Evolutionary conservation across 2,113 vertebrate genomes (phyloP).

Genomic region (Lota lota): DNA sequence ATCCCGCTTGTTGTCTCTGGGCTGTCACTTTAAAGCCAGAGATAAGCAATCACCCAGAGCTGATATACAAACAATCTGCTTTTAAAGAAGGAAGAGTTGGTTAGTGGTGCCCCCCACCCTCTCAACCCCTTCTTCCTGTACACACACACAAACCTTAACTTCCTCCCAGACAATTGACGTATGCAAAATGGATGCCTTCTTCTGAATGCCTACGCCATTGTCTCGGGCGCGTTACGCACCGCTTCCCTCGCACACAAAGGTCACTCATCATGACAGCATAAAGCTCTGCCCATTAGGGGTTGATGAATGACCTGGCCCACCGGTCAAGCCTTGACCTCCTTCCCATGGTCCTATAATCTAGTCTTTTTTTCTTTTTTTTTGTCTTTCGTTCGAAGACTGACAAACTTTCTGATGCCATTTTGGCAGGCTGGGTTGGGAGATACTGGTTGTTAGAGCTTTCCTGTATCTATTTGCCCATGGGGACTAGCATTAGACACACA

Average conservation of each 20-base stretch:
- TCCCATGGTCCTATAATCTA: conserved; percentile 37
- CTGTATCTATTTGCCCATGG: conserved; percentile 73
- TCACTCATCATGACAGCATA: conserved; percentile 67
- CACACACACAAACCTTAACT: conserved; percentile 7
- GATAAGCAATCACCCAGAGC: conserved; percentile 51
- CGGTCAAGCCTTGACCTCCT: conserved; percentile 60
- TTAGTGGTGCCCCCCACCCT: conserved; percentile 33
- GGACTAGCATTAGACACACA: conserved; percentile 61
- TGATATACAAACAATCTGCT: conserved; percentile 44
- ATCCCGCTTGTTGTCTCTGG: conserved; percentile 26
- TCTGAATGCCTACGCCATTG: conserved; percentile 50
- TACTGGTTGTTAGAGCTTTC: conserved; percentile 67
- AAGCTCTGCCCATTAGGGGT: conserved; percentile 65
- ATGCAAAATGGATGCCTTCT: conserved; percentile 62
- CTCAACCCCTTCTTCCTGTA: conserved; percentile 30
- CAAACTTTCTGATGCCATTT: background rate
- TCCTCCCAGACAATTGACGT: conserved; percentile 55
- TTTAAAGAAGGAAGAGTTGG: conserved; percentile 34
- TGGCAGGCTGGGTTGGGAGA: conserved; percentile 30
- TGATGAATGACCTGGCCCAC: conserved; percentile 67
- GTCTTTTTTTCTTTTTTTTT: conserved; percentile 30
- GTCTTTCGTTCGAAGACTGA: conserved; percentile 13
- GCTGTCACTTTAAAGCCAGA: conserved; percentile 28
- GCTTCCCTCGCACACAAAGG: conserved; percentile 54
- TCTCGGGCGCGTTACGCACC: conserved; percentile 43